Conservation (phyloP, 2,113 vertebrate genomes). For the Nycticorax nycticorax region DNA sequence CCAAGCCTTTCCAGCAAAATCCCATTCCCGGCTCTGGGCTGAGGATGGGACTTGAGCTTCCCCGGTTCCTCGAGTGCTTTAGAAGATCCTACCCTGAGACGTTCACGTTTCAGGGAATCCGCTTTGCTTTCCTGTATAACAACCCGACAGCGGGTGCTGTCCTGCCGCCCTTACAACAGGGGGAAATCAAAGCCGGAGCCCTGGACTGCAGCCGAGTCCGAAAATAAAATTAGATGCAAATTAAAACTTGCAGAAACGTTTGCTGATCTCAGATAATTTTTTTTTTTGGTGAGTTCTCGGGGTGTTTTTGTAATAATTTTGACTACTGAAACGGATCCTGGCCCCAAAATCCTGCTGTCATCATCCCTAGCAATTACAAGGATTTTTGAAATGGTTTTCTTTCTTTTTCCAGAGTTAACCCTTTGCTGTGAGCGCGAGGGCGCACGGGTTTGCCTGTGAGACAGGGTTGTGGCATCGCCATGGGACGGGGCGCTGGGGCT, state of each 20-base stretch:
- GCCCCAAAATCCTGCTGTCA: background rate
- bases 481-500: background rate
- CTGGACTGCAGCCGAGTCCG: background rate
- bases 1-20: background rate
- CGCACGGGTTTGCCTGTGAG: background rate
- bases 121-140: fast-evolving
- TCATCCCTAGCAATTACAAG: background rate
- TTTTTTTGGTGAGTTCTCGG: background rate
- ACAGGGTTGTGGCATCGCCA: fast-evolving
- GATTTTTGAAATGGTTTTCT: background rate
- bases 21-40: background rate
- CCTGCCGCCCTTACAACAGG: background rate
- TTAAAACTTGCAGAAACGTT: background rate
- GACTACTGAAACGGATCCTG: background rate
- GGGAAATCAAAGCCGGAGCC: background rate
- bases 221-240: background rate
- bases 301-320: background rate
- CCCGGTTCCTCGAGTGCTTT: background rate
- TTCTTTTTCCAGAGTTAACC: background rate
- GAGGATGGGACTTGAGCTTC: background rate
- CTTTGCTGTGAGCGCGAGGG: background rate
- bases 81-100: fast-evolving
- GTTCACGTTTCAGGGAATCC: background rate
- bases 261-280: background rate
- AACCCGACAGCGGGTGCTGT: fast-evolving